A percentile compares a stretch with the other conserved stretches of the same genome.
Evolutionary conservation across 2,797 vertebrate species (phyloP).

Genomic region (Lagocephalus sceleratus): DNA sequence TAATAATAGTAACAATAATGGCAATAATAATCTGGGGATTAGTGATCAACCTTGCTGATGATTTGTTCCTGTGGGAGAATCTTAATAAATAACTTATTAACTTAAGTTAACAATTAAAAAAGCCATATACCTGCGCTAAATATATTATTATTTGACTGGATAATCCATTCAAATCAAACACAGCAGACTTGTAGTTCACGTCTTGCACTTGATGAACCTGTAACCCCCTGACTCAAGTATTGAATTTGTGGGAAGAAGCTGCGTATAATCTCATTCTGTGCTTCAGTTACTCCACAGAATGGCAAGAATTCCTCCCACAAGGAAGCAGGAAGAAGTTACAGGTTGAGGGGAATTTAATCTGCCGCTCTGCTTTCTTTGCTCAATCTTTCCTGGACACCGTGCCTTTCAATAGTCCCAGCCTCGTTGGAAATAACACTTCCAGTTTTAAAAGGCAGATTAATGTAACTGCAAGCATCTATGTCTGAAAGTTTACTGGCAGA

Average conservation of each 20-base stretch:
- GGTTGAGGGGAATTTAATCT: slow-evolving; percentile 9
- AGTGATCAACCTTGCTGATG: too few relatives aligned
- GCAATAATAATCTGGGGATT: too few relatives aligned
- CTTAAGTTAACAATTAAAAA: too few relatives aligned
- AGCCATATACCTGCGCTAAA: too few relatives aligned
- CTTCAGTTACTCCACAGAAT: slow-evolving; percentile 12
- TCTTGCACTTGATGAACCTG: too few relatives aligned
- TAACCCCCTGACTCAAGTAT: not conserved
- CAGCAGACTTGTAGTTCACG: too few relatives aligned
- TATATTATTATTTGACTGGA: too few relatives aligned
- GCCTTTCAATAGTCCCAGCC: not conserved
- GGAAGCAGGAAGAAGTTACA: slow-evolving; percentile 53
- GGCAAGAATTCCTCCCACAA: slow-evolving; percentile 51
- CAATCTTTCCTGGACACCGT: not conserved
- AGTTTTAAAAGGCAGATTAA: too few relatives aligned
- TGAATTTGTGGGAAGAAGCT: slow-evolving; percentile 1
- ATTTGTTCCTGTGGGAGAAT: too few relatives aligned
- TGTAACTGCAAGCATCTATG: not conserved
- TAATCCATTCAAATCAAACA: too few relatives aligned
- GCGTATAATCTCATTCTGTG: slow-evolving; percentile 8
- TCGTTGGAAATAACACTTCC: not conserved
- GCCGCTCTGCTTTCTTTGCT: slow-evolving; percentile 2
- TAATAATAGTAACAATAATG: too few relatives aligned
- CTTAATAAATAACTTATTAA: too few relatives aligned
- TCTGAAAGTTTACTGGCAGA: not conserved